Evolutionary conservation across 1,140 invertebrate genomes (phyloP), one percentile per base, ranked within the genome.

Genomic region (Dendrolimus punctatus): DNA sequence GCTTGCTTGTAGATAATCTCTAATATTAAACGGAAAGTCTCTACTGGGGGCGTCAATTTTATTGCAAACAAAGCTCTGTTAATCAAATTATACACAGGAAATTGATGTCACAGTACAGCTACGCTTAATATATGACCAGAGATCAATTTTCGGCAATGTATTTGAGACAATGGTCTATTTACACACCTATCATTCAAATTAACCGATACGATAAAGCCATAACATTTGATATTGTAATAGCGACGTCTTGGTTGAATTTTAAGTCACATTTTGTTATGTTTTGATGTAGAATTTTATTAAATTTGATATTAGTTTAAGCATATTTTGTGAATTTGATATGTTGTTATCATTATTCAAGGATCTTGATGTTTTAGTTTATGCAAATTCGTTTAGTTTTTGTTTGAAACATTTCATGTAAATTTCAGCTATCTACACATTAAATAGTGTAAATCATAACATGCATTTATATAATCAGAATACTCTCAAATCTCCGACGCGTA

Each of bases 121-220:
- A 66, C 62, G 48, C 55, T 54, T 23, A 23, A 23, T 23, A 23
- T 23, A 23, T 23, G 23, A 23, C 23, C 23, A 46, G 51, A 57
- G 51, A 68, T 70, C 57, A 68, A 69, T 73, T 73, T 73, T 71
- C 51, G 56, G 62, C 57, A 60, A 62, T 65, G 57, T 43, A 8
- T 47, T 58, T 43, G 54, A 68, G 47, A 73, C 67, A 73, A 73
- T 71, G 42, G 62, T 51, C 62, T 53, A 41, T 50, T 50, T 50
- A 50, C 49, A 9, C 8, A 41, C 49, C 39, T 40, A 40, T 50
- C 42, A 50, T 40, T 50, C 10, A 9, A 9, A 50, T 50, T 50
- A 50, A 40, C 10, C 40, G 10, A 39, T n/a, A 10, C 46, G 38
- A 8, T 46, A 7, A 46, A 46, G 38, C 38, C 46, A 36, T 8